phyloP scores from a whole-genome alignment of 92 coral and sea anemone genomes.

The Actinostola sp. region DNA sequence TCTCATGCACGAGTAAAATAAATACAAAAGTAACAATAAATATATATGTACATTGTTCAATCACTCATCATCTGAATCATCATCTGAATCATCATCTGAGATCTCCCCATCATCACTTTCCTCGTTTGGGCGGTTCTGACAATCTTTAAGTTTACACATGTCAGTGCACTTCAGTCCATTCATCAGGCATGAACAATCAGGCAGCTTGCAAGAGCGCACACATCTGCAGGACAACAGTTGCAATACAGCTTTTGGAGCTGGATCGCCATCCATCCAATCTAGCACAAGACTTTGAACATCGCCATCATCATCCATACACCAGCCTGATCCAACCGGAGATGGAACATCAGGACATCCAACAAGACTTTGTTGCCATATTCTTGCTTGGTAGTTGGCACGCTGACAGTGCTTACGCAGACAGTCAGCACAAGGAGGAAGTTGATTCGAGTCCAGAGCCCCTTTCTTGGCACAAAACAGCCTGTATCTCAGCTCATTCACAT shows the following conservation, averaged over 20 bases:
- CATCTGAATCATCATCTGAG: no score
- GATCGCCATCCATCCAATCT: conserved; percentile 39
- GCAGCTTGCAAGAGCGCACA: conserved; percentile 20
- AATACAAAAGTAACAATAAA: no score
- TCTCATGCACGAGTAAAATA: no score
- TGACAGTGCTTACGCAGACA: conserved; percentile 21
- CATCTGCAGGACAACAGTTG: conserved; percentile 38
- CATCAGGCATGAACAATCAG: conserved; percentile 28
- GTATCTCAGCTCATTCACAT: conserved; percentile 47
- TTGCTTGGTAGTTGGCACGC: conserved; percentile 52
- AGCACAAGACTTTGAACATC: conserved; percentile 1
- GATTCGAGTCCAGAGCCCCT: conserved; percentile 43
- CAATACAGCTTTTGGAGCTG: conserved; percentile 35
- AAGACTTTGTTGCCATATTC: conserved; percentile 43
- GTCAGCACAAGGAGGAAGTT: conserved; percentile 47
- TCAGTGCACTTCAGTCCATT: conserved; percentile 46
- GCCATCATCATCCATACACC: neutral
- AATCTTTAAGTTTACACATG: conserved; percentile 34
- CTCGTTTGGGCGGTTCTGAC: conserved; percentile 38
- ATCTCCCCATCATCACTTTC: no score
- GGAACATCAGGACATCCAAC: conserved; percentile 10
- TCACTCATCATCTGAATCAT: no score
- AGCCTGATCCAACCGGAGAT: conserved; percentile 23
- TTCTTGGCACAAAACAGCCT: conserved; percentile 52
- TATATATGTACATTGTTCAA: no score